A percentile compares a stretch with the other conserved stretches of the same genome.
phyloP scores from a whole-genome alignment of 2,888 invertebrate genomes.

The Belgica antarctica region DNA sequence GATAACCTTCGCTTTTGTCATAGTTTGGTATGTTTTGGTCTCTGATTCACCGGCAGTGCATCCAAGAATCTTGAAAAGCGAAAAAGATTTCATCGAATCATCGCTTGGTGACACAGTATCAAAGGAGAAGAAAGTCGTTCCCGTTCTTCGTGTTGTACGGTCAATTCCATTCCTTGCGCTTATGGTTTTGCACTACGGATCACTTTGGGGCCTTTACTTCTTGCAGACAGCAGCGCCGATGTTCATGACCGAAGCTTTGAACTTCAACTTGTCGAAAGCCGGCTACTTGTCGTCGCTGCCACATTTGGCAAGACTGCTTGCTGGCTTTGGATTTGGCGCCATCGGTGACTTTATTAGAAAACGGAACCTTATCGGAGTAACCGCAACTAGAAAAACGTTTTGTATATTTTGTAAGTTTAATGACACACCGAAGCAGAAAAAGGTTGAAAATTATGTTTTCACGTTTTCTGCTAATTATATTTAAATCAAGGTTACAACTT shows the following conservation, averaged over 20 bases:
- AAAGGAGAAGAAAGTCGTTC: conserved; percentile 63
- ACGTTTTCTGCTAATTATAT: background rate
- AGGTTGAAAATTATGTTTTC: too few species aligned
- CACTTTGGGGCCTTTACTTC: conserved; percentile 73
- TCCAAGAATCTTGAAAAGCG: conserved; percentile 61
- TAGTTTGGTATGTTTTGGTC: conserved; percentile 63
- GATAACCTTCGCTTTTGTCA: conserved; percentile 53
- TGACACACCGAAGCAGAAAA: background rate
- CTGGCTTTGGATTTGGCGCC: conserved; percentile 69
- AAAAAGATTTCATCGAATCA: conserved; percentile 63
- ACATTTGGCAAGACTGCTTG: conserved; percentile 66
- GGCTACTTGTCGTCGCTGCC: conserved; percentile 70
- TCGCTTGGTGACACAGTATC: conserved; percentile 61
- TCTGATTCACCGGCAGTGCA: conserved; percentile 65
- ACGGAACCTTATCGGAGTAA: conserved; percentile 55
- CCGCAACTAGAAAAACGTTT: conserved; percentile 65
- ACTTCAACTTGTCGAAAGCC: conserved; percentile 68
- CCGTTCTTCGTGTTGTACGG: conserved; percentile 61
- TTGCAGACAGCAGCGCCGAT: conserved; percentile 71
- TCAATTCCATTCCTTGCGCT: conserved; percentile 71
- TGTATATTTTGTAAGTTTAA: conserved; percentile 62
- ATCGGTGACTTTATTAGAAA: conserved; percentile 64
- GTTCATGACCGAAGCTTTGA: conserved; percentile 67
- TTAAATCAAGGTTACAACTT: background rate
- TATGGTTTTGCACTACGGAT: conserved; percentile 68